Evolutionary conservation across 2,113 vertebrate species (phyloP).

Genomic region (Oreochromis aureus): DNA sequence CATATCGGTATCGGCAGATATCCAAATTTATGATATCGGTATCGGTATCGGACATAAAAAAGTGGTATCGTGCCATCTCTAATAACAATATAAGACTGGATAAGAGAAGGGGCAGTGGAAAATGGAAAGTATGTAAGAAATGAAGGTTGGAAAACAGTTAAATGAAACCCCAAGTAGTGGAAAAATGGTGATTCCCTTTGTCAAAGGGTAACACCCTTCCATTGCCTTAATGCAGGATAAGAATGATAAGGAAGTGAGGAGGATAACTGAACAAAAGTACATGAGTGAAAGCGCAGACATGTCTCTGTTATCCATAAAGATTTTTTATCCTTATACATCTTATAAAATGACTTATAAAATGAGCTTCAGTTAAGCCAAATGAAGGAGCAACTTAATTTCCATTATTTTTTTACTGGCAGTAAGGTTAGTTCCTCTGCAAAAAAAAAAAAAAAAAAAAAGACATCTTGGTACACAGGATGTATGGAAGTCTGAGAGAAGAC

Average conservation of each 20-base stretch:
- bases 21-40: too few species aligned
- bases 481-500: neutral
- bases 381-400: neutral
- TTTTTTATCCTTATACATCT: neutral
- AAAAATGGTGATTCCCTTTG: neutral
- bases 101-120: neutral
- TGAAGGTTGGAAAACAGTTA: neutral
- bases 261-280: neutral
- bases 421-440: neutral
- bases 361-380: neutral
- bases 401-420: neutral
- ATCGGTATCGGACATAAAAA: too few species aligned
- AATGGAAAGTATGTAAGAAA: neutral
- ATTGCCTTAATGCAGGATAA: neutral
- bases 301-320: neutral
- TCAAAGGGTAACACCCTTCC: neutral
- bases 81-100: neutral
- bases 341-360: neutral
- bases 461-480: neutral
- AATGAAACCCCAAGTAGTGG: neutral
- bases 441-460: neutral
- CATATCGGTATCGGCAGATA: too few species aligned
- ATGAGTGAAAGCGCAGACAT: neutral
- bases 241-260: neutral
- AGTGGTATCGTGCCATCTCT: too few species aligned